Base-by-base conservation (phyloP, 2,113 vertebrate species). In the Martes martes region DNA sequence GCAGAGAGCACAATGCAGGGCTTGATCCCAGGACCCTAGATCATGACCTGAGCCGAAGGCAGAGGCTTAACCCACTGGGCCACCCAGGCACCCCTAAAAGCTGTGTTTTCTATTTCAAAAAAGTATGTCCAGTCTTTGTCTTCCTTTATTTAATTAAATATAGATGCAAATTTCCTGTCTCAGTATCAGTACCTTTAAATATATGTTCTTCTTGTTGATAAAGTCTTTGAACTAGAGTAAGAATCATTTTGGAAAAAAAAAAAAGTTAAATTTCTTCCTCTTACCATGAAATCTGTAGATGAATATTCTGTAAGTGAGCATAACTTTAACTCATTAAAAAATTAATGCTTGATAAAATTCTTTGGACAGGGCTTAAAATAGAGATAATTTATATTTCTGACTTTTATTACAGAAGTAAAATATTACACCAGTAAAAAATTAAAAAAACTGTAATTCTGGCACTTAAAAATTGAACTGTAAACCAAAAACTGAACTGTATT, bases 191-290 rank as follows among this genome's bases (percentile, higher is more conserved):
- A 89, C 24, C 16, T 84, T 65, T 80, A 50, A 26, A 6, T 47
- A 3, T 42, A 33, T 47, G 9, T 36, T 89, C 61, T 93, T 23
- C 50, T 87, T 76, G 18, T 39, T 85, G 50, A 89, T 80, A 81
- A 91, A 95, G n/a, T 69, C 45, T 96, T 42, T 84, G 18, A 95
- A 93, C 45, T 65, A 76, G 1, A 91, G 9, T 84, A 89, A 95
- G 57, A 63, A 90, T 83, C 90, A 95, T 59, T 88, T 52, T 90
- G 97, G 26, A 33, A 90, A 69, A 69, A 92, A 95, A 88, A 95
- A 36, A 95, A 36, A 52, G 28, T 79, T 52, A 21, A 63, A 73
- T 79, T 94, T 95, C 89, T 52, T 91, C 85, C 79, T 90, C 84
- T 82, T 85, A 97, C 21, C 39, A 87, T 26, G 15, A 61, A 91